phyloP scores from a whole-genome alignment of 2,113 vertebrate genomes.

The Zingel zingel region DNA sequence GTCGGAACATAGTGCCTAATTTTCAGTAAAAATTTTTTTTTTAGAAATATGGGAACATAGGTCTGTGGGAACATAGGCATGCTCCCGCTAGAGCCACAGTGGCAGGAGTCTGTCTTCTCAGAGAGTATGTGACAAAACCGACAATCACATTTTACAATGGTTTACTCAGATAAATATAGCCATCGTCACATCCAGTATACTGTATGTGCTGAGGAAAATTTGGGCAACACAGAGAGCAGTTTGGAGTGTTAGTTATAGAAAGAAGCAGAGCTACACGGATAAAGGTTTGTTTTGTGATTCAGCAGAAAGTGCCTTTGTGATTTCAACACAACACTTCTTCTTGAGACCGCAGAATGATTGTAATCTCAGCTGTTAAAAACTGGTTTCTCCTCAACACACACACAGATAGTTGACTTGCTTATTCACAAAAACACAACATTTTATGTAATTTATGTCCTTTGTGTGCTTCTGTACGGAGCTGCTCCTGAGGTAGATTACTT shows the following conservation, averaged over 20 bases:
- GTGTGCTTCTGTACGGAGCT: background rate
- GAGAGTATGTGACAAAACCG: slow-evolving; percentile 38
- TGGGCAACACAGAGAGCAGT: background rate
- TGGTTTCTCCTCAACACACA: no score
- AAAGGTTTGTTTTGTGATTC: background rate
- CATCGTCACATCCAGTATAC: background rate
- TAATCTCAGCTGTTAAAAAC: background rate
- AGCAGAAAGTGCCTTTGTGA: background rate
- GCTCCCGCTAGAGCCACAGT: background rate
- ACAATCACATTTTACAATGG: slow-evolving; percentile 17
- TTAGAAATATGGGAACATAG: no score
- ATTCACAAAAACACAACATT: background rate
- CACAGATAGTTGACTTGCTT: no score
- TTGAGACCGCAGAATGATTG: background rate
- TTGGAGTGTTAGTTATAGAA: background rate
- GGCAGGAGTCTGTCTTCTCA: slow-evolving; percentile 13
- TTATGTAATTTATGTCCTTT: no score
- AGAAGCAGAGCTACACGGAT: background rate
- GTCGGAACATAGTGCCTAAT: no score
- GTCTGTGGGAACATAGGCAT: no score
- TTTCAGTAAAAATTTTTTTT: no score
- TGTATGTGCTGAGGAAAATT: background rate
- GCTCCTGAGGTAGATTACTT: background rate
- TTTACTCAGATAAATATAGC: slow-evolving; percentile 10
- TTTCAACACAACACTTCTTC: background rate